A percentile compares a stretch with the other conserved stretches of the same genome.
Evolutionary conservation across 2,888 invertebrate genomes (phyloP).

Genomic region (Andrena chrysosceles): DNA sequence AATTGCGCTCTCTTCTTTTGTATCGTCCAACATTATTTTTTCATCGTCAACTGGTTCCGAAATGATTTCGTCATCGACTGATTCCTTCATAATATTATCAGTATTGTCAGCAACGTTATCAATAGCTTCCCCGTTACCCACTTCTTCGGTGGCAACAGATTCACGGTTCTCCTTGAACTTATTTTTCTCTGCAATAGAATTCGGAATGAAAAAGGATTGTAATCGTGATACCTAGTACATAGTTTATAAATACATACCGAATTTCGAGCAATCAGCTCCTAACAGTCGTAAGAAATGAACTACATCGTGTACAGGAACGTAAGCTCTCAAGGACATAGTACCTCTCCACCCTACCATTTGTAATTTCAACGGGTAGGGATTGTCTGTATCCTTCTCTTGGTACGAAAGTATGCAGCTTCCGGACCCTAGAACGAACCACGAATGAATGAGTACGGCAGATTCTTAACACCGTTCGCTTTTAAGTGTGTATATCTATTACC

Average conservation of each 20-base stretch:
- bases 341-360: slow-evolving; percentile 97
- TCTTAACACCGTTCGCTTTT: neutral
- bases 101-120: slow-evolving; percentile 5
- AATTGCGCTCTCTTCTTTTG: slow-evolving; percentile 25
- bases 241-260: slow-evolving; percentile 87
- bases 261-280: slow-evolving; percentile 94
- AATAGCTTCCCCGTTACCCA: slow-evolving; percentile 58
- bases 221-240: slow-evolving; percentile 53
- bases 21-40: slow-evolving; percentile 53
- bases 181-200: slow-evolving; percentile 87
- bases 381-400: slow-evolving; percentile 85
- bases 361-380: slow-evolving; percentile 86
- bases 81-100: slow-evolving; percentile 31
- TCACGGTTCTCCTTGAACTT: slow-evolving; percentile 89
- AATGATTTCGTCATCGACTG: slow-evolving; percentile 23
- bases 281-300: slow-evolving; percentile 94
- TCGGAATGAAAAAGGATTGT: slow-evolving; percentile 11
- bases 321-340: slow-evolving; percentile 93
- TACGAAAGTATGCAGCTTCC: slow-evolving; percentile 93
- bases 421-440: slow-evolving; percentile 84
- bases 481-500: slow-evolving; percentile 85
- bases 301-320: slow-evolving; percentile 93
- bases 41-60: slow-evolving; percentile 65
- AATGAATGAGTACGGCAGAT: slow-evolving; percentile 26
- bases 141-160: slow-evolving; percentile 72